These are phyloP conservation scores for Chloropsis hardwickii DNA, from an alignment of 2,113 vertebrate genomes.

Conservation along the genomic window DNA sequence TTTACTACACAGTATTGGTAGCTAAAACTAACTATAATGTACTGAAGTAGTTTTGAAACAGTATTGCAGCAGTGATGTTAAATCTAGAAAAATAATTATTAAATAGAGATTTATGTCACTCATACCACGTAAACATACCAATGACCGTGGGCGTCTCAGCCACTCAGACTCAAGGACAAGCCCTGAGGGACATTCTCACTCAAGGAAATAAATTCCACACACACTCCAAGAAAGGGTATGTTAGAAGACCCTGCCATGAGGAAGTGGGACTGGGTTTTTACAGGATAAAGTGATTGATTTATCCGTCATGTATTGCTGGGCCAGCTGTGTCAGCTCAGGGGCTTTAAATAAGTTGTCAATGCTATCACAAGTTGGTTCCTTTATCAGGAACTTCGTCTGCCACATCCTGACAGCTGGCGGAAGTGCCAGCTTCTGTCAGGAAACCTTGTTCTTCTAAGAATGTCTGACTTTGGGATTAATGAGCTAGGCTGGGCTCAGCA, in stretches of 20 bases:
- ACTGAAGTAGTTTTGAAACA: neutral
- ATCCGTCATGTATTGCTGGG: accelerated
- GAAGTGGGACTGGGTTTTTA: neutral
- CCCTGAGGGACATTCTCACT: neutral
- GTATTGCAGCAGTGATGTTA: neutral
- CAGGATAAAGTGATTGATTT: neutral
- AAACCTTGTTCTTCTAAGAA: neutral
- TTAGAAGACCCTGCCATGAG: neutral
- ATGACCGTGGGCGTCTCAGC: neutral
- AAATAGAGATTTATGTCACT: neutral
- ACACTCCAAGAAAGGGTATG: neutral
- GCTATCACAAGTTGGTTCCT: neutral
- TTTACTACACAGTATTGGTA: neutral
- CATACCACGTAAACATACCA: neutral
- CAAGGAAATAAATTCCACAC: neutral
- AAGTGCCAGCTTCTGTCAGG: neutral
- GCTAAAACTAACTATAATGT: neutral
- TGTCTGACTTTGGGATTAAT: neutral
- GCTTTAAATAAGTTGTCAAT: neutral
- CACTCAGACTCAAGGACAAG: neutral
- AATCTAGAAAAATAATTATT: neutral
- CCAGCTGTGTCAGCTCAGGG: neutral
- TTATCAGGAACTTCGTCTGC: neutral
- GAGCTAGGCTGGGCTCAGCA: neutral
- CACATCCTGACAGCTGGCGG: neutral